Evolutionary conservation across 1,140 invertebrate genomes (phyloP).

Genomic region (Atta texana): DNA sequence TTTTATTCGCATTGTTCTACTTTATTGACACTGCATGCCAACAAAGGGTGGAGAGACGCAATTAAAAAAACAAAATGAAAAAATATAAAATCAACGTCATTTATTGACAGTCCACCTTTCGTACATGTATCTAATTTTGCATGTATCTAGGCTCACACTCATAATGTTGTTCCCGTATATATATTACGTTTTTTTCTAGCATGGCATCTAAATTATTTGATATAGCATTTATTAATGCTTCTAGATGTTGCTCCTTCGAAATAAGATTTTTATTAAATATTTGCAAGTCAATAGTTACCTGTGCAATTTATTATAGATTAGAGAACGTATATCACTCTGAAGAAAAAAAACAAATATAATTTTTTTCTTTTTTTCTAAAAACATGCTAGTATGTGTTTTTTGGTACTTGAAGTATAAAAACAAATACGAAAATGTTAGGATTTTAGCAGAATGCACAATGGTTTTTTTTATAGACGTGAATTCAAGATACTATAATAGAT

Average conservation of each 20-base stretch:
- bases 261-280: conserved; percentile 64
- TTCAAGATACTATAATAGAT: conserved; percentile 27
- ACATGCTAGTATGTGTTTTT: conserved; percentile 47
- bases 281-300: conserved; percentile 29
- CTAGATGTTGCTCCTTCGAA: conserved; percentile 22
- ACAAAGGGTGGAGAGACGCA: conserved; percentile 78
- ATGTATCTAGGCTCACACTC: conserved; percentile 67
- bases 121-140: conserved; percentile 73
- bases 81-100: conserved; percentile 43
- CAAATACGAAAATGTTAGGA: conserved; percentile 31
- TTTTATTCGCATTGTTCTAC: conserved; percentile 54
- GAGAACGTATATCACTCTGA: background rate
- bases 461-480: conserved; percentile 11
- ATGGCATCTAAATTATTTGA: conserved; percentile 39
- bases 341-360: background rate
- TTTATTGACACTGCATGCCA: conserved; percentile 59
- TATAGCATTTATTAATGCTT: conserved; percentile 50
- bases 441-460: conserved; percentile 27
- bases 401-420: conserved; percentile 21
- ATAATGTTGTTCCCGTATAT: conserved; percentile 30
- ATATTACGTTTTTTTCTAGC: conserved; percentile 47
- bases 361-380: background rate
- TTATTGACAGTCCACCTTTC: conserved; percentile 65
- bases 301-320: conserved; percentile 32
- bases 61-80: conserved; percentile 46